phyloP scores from a whole-genome alignment of 2,113 vertebrate species.

The Alethe diademata region DNA sequence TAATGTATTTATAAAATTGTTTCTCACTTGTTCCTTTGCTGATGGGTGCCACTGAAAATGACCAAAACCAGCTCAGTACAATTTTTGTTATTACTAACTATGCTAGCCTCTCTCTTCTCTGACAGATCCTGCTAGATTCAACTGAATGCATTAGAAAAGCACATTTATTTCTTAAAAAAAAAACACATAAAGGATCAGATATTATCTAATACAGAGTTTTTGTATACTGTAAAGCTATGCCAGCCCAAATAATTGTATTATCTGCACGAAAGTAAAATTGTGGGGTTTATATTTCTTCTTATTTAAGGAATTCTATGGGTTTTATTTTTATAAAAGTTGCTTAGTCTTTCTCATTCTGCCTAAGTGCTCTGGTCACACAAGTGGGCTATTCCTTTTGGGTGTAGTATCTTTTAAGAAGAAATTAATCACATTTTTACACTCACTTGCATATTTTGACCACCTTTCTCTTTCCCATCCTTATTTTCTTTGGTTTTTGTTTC shows the following conservation, averaged over 20 bases:
- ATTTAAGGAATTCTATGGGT: not conserved
- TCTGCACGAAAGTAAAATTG: not conserved
- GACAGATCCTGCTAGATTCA: not conserved
- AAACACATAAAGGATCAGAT: not conserved
- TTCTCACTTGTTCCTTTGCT: constrained; percentile 22
- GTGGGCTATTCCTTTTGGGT: not conserved
- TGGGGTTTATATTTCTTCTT: not conserved
- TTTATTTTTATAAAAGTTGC: not conserved
- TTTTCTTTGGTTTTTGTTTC: not conserved
- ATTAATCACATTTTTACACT: not conserved
- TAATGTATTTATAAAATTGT: constrained; percentile 33
- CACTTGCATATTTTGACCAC: not conserved
- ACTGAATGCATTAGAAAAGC: not conserved
- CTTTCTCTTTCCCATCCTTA: not conserved
- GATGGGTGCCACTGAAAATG: not conserved
- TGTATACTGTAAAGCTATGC: not conserved
- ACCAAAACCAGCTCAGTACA: not conserved
- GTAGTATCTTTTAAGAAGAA: not conserved
- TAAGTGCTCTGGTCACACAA: not conserved
- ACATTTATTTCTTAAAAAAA: not conserved
- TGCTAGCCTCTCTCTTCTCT: not conserved
- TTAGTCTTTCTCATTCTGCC: not conserved
- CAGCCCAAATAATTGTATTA: not conserved
- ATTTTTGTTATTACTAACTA: not conserved
- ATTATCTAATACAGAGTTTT: not conserved